Evolutionary conservation across 1,140 invertebrate genomes (phyloP), one percentile per base, ranked within the genome.

Genomic region (Brachionus koreanus): DNA sequence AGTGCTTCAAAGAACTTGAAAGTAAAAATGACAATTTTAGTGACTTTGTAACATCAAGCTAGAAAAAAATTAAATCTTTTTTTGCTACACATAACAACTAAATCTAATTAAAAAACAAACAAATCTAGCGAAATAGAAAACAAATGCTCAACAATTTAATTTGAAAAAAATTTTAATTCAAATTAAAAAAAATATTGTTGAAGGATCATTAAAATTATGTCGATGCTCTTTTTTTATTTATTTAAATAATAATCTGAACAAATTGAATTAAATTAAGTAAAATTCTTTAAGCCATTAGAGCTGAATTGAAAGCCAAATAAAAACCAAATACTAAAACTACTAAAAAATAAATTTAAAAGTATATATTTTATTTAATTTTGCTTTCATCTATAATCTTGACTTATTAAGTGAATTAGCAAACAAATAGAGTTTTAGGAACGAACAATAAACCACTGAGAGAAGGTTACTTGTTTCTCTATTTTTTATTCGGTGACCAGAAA

Each of bases 351-450:
- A 2, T 1, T 65, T 33, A 12, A 65, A 65, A 65, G 63, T 29
- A 65, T 57, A 25, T 57, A 57, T 57, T 57, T 57, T 57, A 57
- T 57, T 57, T 57, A 23, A 57, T 57, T 57, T 57, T 25, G 49
- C 49, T 65, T 65, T 65, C 25, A 37, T 33, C 33, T 37, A 35
- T 65, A 65, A 65, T 65, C 63, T 65, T 65, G 63, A 65, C 63
- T 65, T 65, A 65, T 25, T 65, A 65, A 65, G 63, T 65, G 63
- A 35, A 65, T 65, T 65, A 65, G 33, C 63, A 65, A 65, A 65
- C 63, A 65, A 65, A 65, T 33, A 33, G 25, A 33, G 63, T 37
- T 65, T 65, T 65, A 16, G 63, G 25, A 65, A 65, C 25, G 12
- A 65, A 65, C 25, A 65, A 65, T 10, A 65, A 65, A 65, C 63